Evolutionary conservation across 2,113 vertebrate species (phyloP), one percentile per base, ranked within the genome.

Genomic region (Triplophysa dalaica): DNA sequence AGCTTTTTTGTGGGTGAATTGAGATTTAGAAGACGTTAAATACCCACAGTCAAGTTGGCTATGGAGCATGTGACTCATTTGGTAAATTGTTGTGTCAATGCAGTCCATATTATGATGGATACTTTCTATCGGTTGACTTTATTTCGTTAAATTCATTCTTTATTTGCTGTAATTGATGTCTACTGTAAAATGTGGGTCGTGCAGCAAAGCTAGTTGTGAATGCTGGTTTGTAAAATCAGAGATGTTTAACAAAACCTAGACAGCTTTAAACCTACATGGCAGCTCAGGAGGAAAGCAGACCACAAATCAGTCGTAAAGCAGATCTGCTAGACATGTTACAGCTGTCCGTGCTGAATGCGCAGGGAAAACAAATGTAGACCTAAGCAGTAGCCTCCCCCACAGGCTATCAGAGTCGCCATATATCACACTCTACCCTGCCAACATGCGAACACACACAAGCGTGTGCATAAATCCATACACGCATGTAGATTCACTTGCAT

Each of bases 241-340:
- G 58, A 75, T 63, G 56, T 62, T 75, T 62, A 75, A 19, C n/a
- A 75, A 48, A 62, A 62, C 45, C 41, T 19, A 29, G 9, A 60
- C 50, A n/a, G 41, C n/a, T 43, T 61, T 43, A 61, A 48, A 48
- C 38, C 41, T 60, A 24, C 50, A 58, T n/a, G 8, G 19, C 19
- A 58, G 9, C 19, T n/a, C 19, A n/a, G n/a, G 54, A 68, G 41
- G 45, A 74, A 58, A 61, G 9, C 24, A 41, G 45, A 24, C 26
- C 70, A 60, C 60, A 81, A 78, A 81, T 81, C 69, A 77, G 69
- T 52, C 66, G 54, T 24, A 24, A 69, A 78, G 67, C 14, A 70
- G 26, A 22, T n/a, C 81, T 38, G 56, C 79, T 81, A 82, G 26
- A 75, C 82, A 64, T 54, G 66, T 77, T 79, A 70, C 68, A 82